Evolutionary conservation across 2,888 invertebrate genomes (phyloP), one percentile per base, ranked within the genome.

Genomic region (Eilema caniola): DNA sequence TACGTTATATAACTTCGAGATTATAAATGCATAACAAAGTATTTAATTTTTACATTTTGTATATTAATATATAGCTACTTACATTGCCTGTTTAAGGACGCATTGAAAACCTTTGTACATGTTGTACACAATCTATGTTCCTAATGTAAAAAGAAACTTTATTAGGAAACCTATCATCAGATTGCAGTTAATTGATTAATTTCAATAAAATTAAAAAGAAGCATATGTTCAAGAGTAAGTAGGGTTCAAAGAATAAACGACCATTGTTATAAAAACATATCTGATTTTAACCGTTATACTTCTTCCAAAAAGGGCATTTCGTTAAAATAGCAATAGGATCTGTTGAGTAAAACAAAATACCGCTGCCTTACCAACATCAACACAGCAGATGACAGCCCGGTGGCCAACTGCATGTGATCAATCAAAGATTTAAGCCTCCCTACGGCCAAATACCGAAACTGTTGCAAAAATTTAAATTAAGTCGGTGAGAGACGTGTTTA

Each of bases 391-490:
- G 74, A 74, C 71, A 69, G 66, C 66, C 63, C 69, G 62, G 41
- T 56, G 57, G 78, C 75, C 79, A 81, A 83, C 82, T 86, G 85
- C 78, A 78, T 73, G 86, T 82, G 87, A 90, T 90, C 90, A 86
- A 90, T 90, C 91, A 90, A 85, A 87, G 85, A 87, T 86, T 88
- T 85, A 85, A 86, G 83, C 84, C 84, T 83, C 86, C 89, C 87
- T 84, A 84, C 80, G 80, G 80, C 81, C 82, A 82, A 83, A 83
- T 81, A 82, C 75, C 81, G 80, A 82, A 84, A 83, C 78, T 84
- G 83, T 85, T 85, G 86, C 85, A 88, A 83, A 83, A 83, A 89
- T 89, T 90, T 86, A 87, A 91, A 90, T 90, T 86, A 87, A 86
- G 84, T 86, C 85, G 81, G 75, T 74, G 80, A 80, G 83, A 85